These are phyloP conservation scores for Aethina tumida DNA, from an alignment of 1,140 invertebrate genomes.

Conservation along the genomic window DNA sequence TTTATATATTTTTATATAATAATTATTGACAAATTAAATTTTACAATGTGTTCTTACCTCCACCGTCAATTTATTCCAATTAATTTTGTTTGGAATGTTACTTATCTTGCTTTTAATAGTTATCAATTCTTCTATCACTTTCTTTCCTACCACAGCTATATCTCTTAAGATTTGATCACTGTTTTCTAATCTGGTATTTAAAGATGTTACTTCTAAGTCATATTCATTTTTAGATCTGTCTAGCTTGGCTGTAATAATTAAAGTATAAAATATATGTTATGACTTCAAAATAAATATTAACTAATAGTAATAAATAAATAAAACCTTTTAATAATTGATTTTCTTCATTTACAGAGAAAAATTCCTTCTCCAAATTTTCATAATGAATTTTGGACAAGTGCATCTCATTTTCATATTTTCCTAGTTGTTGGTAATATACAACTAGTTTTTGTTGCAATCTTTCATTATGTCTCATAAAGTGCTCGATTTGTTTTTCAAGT, in stretches of 20 bases:
- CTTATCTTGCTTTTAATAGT: constrained; percentile 12
- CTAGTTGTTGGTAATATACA: constrained; percentile 10
- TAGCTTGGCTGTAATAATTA: constrained; percentile 8
- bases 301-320: background rate
- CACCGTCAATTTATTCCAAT: constrained; percentile 16
- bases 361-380: constrained; percentile 12
- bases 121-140: constrained; percentile 13
- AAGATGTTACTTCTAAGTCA: constrained; percentile 11
- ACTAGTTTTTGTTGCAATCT: constrained; percentile 18
- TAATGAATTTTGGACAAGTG: constrained; percentile 17
- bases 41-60: background rate
- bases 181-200: constrained; percentile 6
- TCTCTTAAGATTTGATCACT: constrained; percentile 13
- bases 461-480: constrained; percentile 14
- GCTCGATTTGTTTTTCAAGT: constrained; percentile 10
- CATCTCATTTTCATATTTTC: constrained; percentile 19
- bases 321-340: constrained; percentile 9
- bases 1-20: background rate
- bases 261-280: background rate
- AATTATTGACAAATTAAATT: constrained; percentile 1
- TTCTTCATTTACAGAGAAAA: constrained; percentile 13
- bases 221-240: constrained; percentile 12
- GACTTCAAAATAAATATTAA: background rate
- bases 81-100: constrained; percentile 8
- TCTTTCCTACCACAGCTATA: constrained; percentile 5